Evolutionary conservation across 64 coral and sea anemone genomes (phyloP), one percentile per base, ranked within the genome.

Genomic region (Montipora sp.): DNA sequence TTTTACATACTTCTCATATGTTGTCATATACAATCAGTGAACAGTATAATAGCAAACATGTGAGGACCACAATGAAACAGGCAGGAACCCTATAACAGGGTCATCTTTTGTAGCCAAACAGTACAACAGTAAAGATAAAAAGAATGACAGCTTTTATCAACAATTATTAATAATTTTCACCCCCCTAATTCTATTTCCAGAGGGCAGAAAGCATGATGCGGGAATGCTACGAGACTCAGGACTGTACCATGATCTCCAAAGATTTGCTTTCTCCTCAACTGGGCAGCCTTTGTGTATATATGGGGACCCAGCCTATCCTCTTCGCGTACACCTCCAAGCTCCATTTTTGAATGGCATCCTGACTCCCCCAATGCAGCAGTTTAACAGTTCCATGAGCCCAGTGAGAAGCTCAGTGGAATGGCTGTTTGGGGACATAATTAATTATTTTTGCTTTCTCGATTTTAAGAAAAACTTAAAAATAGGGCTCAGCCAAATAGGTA

Each of bases 151-250:
- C 59, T 63, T 20, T 83, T 83, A 83, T 83, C 80, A 83, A 83
- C 80, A 83, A 81, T 81, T 81, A 83, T 60, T 83, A 83, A 83
- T 83, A 83, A 83, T 83, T 83, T 83, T 83, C 80, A 83, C 80
- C 15, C 80, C 16, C 80, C 57, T 83, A 7, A 51, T 83, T 3
- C 80, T 83, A 83, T 83, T 83, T 83, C 3, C 77, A 79, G 77
- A 79, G 77, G 77, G 77, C 24, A 24, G 24, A 24, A 24, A 24
- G 24, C 24, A 24, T 24, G 24, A 24, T 24, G 24, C 24, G 24
- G 24, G 24, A 24, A 24, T 24, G 24, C 24, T 24, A 24, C 24
- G 24, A 24, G 24, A 24, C 24, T 24, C 24, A 24, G 24, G 24
- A 24, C 24, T 1, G 24, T 24, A 24, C 24, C 24, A 24, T 24